Evolutionary conservation across 2,888 invertebrate genomes (phyloP), one percentile per base, ranked within the genome.

Genomic region (Amiota minor): DNA sequence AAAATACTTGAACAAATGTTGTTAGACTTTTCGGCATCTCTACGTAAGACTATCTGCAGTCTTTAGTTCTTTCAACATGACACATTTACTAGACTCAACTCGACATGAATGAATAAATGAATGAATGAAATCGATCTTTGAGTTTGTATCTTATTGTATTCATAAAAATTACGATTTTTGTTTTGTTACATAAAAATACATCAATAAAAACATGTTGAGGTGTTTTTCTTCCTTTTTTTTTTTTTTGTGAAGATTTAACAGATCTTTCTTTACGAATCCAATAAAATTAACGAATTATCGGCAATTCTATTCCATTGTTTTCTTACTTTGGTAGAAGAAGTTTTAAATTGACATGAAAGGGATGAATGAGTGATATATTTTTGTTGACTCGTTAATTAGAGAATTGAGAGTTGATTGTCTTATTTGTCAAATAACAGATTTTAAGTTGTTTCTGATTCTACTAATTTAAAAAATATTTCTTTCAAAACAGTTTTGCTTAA

Each of bases 191-290:
- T 74, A 56, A 83, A 80, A 83, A 83, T 83, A 76, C 84, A 79
- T 80, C 83, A 82, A 83, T 83, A 84, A 84, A 84, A 84, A 82
- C 79, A 84, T 75, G 76, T 77, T 77, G 77, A 77, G 83, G 75
- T 76, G 74, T 70, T 77, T 68, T n/a, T 23, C 3, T 18, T n/a
- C 4, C 53, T 4, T n/a, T 53, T n/a, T 53, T 35, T 2, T 35
- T 35, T 35, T 35, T 35, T 62, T 62, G 62, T 59, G 20, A 62
- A 62, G 45, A 11, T 65, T n/a, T 46, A 16, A 47, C 47, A 45
- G 64, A 46, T 8, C 20, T 45, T 2, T 16, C 35, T 45, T 8
- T 45, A 45, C 53, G n/a, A 53, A 64, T 64, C 2, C 65, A 65
- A 65, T 49, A 65, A 65, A 65, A 49, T 68, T 68, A 68, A 68